Evolutionary conservation across 2,888 invertebrate species (phyloP), one percentile per base, ranked within the genome.

Genomic region (Erebia ligea): DNA sequence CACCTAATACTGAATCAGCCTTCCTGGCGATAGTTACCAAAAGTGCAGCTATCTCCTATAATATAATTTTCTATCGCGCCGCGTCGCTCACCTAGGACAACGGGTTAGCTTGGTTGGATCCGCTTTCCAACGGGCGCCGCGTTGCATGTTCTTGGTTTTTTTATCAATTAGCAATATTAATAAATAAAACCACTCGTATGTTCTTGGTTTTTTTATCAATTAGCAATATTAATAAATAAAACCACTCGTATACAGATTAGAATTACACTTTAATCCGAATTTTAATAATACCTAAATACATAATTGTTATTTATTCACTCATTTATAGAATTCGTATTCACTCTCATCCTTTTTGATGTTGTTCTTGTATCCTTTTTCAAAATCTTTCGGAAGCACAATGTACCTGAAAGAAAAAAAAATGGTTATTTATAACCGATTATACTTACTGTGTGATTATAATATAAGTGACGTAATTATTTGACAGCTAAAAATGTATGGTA

Each of bases 291-390:
- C 70, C 67, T 67, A 64, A 25, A 76, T 71, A 71, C 4, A 17
- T 54, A 34, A 17, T 40, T 34, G 34, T 34, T 34, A 34, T 1
- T 13, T 34, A 65, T 42, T 57, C 74, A 81, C 82, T 95, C 98
- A 99, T 95, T 99, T 99, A 92, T 99, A 99, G 94, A 99, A 99
- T 88, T 99, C 99, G 84, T 99, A 99, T 94, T 99, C 99, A 81
- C 98, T 97, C 88, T 99, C 99, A 89, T 99, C 99, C 87, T 99
- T 99, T 94, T 99, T 99, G 84, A 99, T 99, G 85, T 99, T 99
- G 86, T 99, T 99, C 87, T 99, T 99, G 94, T 99, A 99, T 52
- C 99, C 99, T 88, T 99, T 99, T 87, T 99, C 99, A 83, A 99
- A 99, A 94, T 99, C 99, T 93, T 99, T 99, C 8, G 98, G 98